Evolutionary conservation across 2,888 invertebrate species (phyloP).

Genomic region (Rhopalosiphum nymphaeae): DNA sequence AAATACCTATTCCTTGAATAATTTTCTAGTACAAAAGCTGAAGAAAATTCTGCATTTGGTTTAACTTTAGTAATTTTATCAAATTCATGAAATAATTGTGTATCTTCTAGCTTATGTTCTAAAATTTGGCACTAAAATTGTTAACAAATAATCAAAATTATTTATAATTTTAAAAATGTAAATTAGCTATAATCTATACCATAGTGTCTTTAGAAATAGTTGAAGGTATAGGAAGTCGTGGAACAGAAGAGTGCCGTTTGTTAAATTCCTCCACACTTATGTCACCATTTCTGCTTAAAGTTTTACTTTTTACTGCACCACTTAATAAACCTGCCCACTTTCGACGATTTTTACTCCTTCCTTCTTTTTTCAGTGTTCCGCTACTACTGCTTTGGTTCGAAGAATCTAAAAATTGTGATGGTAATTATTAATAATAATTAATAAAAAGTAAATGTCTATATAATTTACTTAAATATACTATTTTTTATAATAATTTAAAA

Average conservation of each 20-base stretch:
- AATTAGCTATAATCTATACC: constrained; percentile 71
- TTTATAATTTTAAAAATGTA: constrained; percentile 5
- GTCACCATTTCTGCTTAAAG: constrained; percentile 64
- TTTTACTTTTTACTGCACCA: constrained; percentile 71
- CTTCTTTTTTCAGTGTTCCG: constrained; percentile 79
- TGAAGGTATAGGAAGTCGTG: constrained; percentile 72
- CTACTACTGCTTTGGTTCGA: constrained; percentile 71
- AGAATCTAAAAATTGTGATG: constrained; percentile 60
- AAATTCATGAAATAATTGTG: constrained; percentile 85
- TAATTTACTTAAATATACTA: not conserved
- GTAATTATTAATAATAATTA: not conserved
- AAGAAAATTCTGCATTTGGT: constrained; percentile 78
- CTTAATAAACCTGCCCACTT: constrained; percentile 75
- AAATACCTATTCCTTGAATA: constrained; percentile 71
- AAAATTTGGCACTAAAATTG: constrained; percentile 75
- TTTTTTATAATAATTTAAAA: not conserved
- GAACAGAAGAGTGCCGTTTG: constrained; percentile 65
- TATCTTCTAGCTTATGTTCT: constrained; percentile 79
- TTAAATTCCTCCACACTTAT: constrained; percentile 53
- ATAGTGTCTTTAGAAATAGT: constrained; percentile 85
- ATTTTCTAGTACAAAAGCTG: constrained; percentile 82
- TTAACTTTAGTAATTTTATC: constrained; percentile 83
- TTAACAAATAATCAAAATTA: constrained; percentile 43
- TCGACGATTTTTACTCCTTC: constrained; percentile 72
- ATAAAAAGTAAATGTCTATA: not conserved